Evolutionary conservation across 2,797 vertebrate species (phyloP), one percentile per base, ranked within the genome.

Genomic region (Sarcophilus harrisii): DNA sequence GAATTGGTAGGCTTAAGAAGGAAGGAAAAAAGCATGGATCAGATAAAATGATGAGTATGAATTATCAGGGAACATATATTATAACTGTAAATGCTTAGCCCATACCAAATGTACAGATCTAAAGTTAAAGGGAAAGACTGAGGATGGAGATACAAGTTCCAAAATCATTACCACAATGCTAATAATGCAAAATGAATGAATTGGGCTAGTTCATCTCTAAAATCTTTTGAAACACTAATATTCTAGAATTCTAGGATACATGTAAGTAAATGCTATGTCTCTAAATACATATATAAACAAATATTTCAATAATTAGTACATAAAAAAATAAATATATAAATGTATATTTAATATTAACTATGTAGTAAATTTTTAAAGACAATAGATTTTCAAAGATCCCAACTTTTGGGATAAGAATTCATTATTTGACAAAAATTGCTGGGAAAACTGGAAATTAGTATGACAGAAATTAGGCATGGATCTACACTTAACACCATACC

Each of bases 301-400:
- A 24, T 81, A 87, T 87, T 27, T 49, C 38, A 87, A 87, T 45
- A 81, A 45, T 16, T 45, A 87, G 45, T 45, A 87, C 3, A 28
- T 28, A 87, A 27, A n/a, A 87, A 87, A 45, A 38, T 27, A 87
- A 38, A 81, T 81, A 12, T 49, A 28, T 27, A 87, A 87, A 49
- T 87, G 24, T 49, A 28, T 24, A 87, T 45, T 38, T 11, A 49
- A 87, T 49, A 87, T 87, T 87, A 87, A n/a, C 38, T 27, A 27
- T 11, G 3, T 38, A 24, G 45, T 87, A 49, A 49, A 81, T 38
- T 9, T 55, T 49, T 49, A 73, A 73, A 73, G 18, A 38, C 16
- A 73, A 45, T 81, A 10, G 54, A 14, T 95, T 94, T 96, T 97
- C 52, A 94, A 94, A 95, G 49, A 49, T 49, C 49, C 49, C 2